These are phyloP conservation scores for Macrophya alboannulata DNA, from an alignment of 2,888 invertebrate genomes.

Conservation along the genomic window DNA sequence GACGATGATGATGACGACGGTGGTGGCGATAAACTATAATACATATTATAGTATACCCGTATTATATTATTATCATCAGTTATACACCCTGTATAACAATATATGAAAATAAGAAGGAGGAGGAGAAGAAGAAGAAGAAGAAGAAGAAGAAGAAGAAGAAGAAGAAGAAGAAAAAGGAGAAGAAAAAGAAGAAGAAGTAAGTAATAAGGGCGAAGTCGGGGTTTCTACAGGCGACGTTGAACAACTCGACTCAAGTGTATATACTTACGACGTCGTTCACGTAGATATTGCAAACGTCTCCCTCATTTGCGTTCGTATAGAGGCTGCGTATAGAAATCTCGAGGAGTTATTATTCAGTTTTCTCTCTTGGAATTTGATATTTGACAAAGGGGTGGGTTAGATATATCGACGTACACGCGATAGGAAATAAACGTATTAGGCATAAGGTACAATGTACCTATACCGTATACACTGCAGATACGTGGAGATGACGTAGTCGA, in stretches of 20 bases:
- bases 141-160: no score
- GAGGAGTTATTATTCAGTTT: background rate
- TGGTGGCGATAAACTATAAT: background rate
- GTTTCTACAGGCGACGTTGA: background rate
- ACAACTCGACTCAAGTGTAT: slow-evolving; percentile 8
- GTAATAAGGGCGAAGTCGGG: background rate
- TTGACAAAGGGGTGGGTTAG: background rate
- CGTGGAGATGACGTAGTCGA: background rate
- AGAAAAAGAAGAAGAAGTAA: no score
- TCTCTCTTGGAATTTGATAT: background rate
- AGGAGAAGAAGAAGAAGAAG: no score
- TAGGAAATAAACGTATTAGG: background rate
- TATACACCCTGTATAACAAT: background rate
- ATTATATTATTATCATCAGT: background rate
- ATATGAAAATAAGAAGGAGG: background rate
- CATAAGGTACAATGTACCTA: no score
- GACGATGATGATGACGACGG: no score
- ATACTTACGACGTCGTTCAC: slow-evolving; percentile 30
- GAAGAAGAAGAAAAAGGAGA: background rate
- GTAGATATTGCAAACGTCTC: slow-evolving; percentile 18
- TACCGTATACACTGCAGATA: background rate
- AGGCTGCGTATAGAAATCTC: background rate
- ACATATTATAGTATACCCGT: background rate
- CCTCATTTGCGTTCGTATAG: background rate
- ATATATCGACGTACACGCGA: background rate